phyloP scores from a whole-genome alignment of 2,888 invertebrate species.

The Drosophila kambysellisi region DNA sequence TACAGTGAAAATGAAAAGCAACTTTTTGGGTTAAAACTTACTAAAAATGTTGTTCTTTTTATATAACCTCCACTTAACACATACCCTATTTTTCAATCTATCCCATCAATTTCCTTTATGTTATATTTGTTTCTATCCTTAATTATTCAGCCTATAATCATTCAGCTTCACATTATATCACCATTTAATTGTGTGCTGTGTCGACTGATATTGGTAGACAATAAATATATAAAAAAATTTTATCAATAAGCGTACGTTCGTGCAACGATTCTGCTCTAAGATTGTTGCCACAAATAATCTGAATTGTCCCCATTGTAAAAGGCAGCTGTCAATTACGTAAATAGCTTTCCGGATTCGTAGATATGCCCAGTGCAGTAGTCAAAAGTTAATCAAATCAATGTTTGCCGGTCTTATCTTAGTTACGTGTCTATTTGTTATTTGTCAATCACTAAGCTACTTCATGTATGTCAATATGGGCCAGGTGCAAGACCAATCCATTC shows the following conservation, averaged over 20 bases:
- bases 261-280: neutral
- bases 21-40: neutral
- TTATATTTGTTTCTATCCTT: neutral
- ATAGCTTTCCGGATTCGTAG: constrained; percentile 30
- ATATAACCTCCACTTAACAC: neutral
- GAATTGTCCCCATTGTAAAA: neutral
- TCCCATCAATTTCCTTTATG: neutral
- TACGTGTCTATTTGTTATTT: constrained; percentile 75
- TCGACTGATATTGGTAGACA: neutral
- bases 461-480: constrained; percentile 49
- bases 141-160: no score
- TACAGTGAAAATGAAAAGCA: neutral
- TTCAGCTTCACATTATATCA: no score
- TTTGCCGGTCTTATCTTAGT: constrained; percentile 65
- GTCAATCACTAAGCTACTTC: constrained; percentile 76
- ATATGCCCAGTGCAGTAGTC: constrained; percentile 49
- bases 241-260: neutral
- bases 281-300: neutral
- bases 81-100: neutral
- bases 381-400: constrained; percentile 77
- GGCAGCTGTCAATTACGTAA: constrained; percentile 48
- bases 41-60: neutral
- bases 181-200: no score
- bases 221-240: neutral
- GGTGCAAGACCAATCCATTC: constrained; percentile 15